These are phyloP conservation scores for Mantis religiosa DNA, from an alignment of 2,888 invertebrate genomes.

Conservation along the genomic window DNA sequence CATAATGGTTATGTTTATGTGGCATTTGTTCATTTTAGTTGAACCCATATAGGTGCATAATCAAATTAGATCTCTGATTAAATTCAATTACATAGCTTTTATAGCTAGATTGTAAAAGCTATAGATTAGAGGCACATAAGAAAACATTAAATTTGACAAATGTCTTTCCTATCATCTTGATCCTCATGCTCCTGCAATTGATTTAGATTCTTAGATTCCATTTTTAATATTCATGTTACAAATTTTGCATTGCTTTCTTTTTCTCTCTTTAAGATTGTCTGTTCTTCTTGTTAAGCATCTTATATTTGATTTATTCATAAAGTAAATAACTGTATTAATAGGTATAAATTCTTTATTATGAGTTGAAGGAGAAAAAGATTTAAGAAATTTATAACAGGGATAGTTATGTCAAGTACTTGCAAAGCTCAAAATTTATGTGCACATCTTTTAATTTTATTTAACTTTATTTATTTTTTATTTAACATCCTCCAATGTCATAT, in stretches of 20 bases:
- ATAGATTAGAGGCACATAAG: background rate
- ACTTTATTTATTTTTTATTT: no score
- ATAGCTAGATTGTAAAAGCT: background rate
- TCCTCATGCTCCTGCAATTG: background rate
- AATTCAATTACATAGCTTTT: background rate
- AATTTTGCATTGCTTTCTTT: no score
- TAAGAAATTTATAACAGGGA: background rate
- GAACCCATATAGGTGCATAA: background rate
- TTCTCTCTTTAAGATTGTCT: no score
- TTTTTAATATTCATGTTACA: background rate
- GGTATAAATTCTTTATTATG: background rate
- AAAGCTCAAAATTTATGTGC: no score
- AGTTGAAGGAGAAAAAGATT: background rate
- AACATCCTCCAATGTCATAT: no score
- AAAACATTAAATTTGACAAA: background rate
- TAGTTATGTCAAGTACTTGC: no score
- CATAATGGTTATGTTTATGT: background rate
- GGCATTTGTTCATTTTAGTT: background rate
- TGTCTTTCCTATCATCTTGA: background rate
- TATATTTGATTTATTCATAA: no score
- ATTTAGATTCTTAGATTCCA: background rate
- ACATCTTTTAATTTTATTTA: no score
- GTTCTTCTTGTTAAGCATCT: no score
- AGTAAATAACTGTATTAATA: no score
- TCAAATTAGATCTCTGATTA: background rate